Base-by-base conservation (phyloP, 1,140 invertebrate genomes). In the Zaprionus taronus region DNA sequence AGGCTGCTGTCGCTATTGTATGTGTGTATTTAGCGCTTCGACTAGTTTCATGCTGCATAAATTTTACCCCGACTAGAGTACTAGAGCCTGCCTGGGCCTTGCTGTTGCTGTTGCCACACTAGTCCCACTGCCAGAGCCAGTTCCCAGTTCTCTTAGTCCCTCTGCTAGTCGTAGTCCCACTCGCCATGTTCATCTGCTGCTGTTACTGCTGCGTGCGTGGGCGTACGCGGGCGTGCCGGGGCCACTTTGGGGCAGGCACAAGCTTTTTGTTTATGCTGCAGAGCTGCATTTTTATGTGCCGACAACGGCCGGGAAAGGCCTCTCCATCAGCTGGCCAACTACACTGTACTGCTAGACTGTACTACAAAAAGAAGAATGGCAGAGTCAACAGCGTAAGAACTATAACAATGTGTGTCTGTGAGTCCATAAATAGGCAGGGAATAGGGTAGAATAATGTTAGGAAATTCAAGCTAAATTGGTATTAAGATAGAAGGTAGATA, bases 241-340 rank as follows among this genome's bases (percentile, higher is more conserved):
- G 47, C 51, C 64, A 66, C 15, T 15, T 22, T n/a, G 38, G 71
- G 44, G 17, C 58, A 77, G 79, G 81, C 79, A 69, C 78, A 81
- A 81, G 77, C 71, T 90, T 80, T 87, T 84, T 89, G 81, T 89
- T 89, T 84, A 89, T 90, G 84, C 75, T 71, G 36, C 62, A 76
- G 72, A 89, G 84, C 85, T 89, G 84, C 84, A 89, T 90, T 89
- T 89, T 90, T 89, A 90, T 89, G 84, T 81, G 62, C 76, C 70
- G 75, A 72, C 64, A 68, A 62, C 31, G 24, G 53, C 60, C 41
- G n/a, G n/a, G 41, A 47, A 47, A 74, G 72, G 38, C 77, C 74
- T 72, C 80, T 80, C 80, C 84, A 89, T 83, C 77, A 78, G 77
- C 49, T 11, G 68, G n/a, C 49, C 36, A 56, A 57, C 55, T 65